Evolutionary conservation across 2,888 invertebrate genomes (phyloP), one percentile per base, ranked within the genome.

Genomic region (Acanthosoma haemorrhoidale): DNA sequence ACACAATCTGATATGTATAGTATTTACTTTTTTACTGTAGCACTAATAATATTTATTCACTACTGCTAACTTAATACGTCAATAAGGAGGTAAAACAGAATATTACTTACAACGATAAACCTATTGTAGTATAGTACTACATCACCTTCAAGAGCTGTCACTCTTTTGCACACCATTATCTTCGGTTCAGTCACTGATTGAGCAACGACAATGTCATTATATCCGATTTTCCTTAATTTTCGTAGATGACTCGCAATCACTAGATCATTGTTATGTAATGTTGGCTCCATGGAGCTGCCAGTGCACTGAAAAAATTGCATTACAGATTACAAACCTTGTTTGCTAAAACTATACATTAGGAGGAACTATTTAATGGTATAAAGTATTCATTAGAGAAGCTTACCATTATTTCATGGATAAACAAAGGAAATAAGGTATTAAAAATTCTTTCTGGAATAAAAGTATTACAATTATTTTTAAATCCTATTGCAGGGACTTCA

Each of bases 221-320:
- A 85, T 68, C 83, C 82, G 67, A 90, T 80, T 73, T 82, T 83
- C 72, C 86, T 83, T 41, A 88, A 79, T 71, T 86, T 80, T 4
- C 89, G 85, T 1, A 89, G 86, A 75, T 92, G 89, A 80, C 95
- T 94, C 0, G 92, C 90, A 5, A 95, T 78, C 29, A 96, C 82
- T 70, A 95, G 83, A 79, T 96, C 92, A 75, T 91, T 87, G 4
- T 91, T 86, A 76, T 85, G 84, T 67, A 96, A 85, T 1, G 94
- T 94, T 4, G 96, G 96, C 79, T 94, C 91, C 96, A 96, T 96
- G 1, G 95, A 96, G 2, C 93, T 92, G 16, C 95, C 96, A 68
- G 88, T 86, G 80, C 95, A 95, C 94, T 95, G 79, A 32, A 72
- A 29, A 11, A 64, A n/a, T n/a, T n/a, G n/a, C n/a, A n/a, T n/a